phyloP scores from a whole-genome alignment of 2,113 vertebrate species.

The Ochotona princeps region DNA sequence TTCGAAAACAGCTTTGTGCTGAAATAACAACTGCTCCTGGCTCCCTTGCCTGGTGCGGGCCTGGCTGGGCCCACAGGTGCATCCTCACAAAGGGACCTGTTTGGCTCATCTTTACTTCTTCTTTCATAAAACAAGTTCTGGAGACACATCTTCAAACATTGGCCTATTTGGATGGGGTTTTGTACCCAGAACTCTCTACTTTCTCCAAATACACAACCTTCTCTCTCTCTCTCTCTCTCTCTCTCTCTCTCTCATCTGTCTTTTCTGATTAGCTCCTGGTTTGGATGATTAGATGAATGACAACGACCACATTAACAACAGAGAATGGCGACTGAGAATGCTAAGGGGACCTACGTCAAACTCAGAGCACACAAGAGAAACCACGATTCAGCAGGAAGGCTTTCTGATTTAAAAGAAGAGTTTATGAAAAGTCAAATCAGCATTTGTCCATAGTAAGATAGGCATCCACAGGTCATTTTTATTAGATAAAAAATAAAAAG shows the following conservation, averaged over 20 bases:
- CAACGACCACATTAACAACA: not conserved
- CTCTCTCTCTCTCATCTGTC: no score
- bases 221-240: not conserved
- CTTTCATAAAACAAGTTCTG: not conserved
- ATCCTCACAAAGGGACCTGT: not conserved
- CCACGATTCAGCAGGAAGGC: not conserved
- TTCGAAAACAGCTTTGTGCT: slow-evolving; percentile 34
- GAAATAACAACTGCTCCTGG: not conserved
- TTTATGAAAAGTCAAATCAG: not conserved
- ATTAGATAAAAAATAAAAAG: not conserved
- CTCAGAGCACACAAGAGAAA: not conserved
- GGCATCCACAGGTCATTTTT: not conserved
- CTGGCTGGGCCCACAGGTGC: rapidly evolving
- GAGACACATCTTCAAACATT: not conserved
- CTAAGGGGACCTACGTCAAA: not conserved
- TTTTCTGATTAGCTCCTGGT: not conserved
- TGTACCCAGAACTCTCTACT: not conserved
- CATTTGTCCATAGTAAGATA: not conserved
- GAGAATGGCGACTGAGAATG: not conserved
- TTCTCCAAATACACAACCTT: not conserved
- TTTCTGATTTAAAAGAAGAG: not conserved
- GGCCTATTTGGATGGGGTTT: not conserved
- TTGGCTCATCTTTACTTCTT: not conserved
- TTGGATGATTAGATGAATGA: not conserved
- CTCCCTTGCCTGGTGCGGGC: not conserved